These are phyloP conservation scores for Empis livida DNA, from an alignment of 2,888 invertebrate species.

Conservation along the genomic window DNA sequence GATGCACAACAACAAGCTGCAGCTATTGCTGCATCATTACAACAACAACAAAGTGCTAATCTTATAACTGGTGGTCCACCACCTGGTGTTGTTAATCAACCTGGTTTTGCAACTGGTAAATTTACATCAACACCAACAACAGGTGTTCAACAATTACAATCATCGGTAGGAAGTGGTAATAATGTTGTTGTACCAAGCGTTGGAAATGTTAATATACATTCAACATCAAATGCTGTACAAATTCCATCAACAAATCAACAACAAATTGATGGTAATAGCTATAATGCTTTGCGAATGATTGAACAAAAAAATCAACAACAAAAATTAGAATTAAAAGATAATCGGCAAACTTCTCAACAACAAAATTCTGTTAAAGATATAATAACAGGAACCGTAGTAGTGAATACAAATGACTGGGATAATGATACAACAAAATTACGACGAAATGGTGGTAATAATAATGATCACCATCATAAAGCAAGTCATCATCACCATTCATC, in stretches of 20 bases:
- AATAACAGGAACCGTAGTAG: neutral
- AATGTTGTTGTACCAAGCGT: neutral
- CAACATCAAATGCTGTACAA: neutral
- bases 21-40: slow-evolving; percentile 1
- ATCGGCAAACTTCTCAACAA: too few species aligned
- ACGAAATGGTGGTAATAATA: neutral
- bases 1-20: neutral
- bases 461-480: neutral
- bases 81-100: slow-evolving; percentile 17
- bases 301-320: too few species aligned
- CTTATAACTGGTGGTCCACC: slow-evolving; percentile 41
- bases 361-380: neutral
- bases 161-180: neutral
- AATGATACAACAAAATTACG: neutral
- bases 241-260: neutral
- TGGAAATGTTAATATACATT: neutral
- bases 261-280: neutral
- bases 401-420: neutral
- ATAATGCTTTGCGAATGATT: too few species aligned
- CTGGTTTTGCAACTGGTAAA: slow-evolving; percentile 20
- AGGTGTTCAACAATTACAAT: slow-evolving; percentile 1
- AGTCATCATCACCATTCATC: neutral
- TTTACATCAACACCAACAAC: slow-evolving; percentile 15
- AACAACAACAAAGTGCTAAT: neutral
- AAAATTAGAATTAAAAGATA: too few species aligned